These are phyloP conservation scores for Agrotis clavis DNA, from an alignment of 2,888 invertebrate species.

Conservation along the genomic window DNA sequence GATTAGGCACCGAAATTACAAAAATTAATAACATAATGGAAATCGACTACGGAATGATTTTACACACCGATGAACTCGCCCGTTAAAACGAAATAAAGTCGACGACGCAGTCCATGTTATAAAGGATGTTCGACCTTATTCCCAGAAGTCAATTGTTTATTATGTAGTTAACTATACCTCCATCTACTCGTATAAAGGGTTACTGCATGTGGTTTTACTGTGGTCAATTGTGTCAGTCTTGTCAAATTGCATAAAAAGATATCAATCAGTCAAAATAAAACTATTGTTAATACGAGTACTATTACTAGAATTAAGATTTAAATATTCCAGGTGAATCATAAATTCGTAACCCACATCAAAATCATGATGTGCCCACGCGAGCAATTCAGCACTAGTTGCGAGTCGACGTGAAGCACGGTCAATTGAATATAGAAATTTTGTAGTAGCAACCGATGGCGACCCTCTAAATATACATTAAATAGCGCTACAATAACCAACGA, in stretches of 20 bases:
- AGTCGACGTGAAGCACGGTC: slow-evolving; percentile 83
- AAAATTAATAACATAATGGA: slow-evolving; percentile 89
- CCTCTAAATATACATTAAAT: slow-evolving; percentile 87
- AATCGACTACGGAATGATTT: slow-evolving; percentile 83
- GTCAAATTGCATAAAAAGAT: background rate
- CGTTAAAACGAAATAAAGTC: slow-evolving; percentile 77
- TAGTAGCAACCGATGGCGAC: slow-evolving; percentile 80
- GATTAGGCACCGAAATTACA: slow-evolving; percentile 88
- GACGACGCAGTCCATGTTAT: slow-evolving; percentile 71
- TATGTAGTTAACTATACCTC: slow-evolving; percentile 16
- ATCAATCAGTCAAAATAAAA: background rate
- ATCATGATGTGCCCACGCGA: slow-evolving; percentile 78
- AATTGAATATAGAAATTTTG: slow-evolving; percentile 84
- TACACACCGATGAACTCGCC: slow-evolving; percentile 79
- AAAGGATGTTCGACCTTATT: slow-evolving; percentile 71
- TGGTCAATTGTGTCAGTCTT: slow-evolving; percentile 2
- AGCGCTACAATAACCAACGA: slow-evolving; percentile 87
- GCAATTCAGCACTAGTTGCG: slow-evolving; percentile 83
- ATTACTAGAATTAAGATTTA: slow-evolving; percentile 63
- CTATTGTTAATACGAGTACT: background rate
- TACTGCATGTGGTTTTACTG: slow-evolving; percentile 17
- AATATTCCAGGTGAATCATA: slow-evolving; percentile 76
- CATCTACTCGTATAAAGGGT: slow-evolving; percentile 15
- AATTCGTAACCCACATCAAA: slow-evolving; percentile 84
- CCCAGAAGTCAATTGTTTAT: slow-evolving; percentile 52